Evolutionary conservation across 1,140 invertebrate genomes (phyloP), one percentile per base, ranked within the genome.

Genomic region (Lethrus apterus): DNA sequence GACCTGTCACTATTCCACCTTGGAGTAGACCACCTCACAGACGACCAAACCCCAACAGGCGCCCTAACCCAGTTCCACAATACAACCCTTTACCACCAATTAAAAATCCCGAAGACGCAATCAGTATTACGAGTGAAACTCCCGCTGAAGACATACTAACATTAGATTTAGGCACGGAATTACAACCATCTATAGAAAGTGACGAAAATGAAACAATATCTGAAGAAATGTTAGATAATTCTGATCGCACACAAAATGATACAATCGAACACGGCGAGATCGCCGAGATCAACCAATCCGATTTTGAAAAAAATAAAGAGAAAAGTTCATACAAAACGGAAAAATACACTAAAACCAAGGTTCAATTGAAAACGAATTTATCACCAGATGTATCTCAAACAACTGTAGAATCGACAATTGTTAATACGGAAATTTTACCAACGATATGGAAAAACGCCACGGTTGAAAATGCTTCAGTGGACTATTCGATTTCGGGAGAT

Each of bases 21-120:
- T 80, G 78, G 78, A 77, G 78, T 43, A 63, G 76, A 15, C 64
- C 72, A 7, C 66, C 14, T 61, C 64, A 14, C 68, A 64, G 71
- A 47, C 66, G 68, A 57, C 72, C 71, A 41, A 43, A 36, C 58
- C 55, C 51, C 46, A 55, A 11, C 17, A 32, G 65, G 54, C 54
- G 63, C 59, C 51, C 70, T 7, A 65, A 67, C 41, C 73, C 74
- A 0, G 55, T 74, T 18, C 67, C 73, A 2, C 64, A 73, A 1
- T 76, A 78, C 42, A 77, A 77, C 50, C 75, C 76, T 0, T 44
- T 73, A 19, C 72, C 72, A 2, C 41, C 64, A 0, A 44, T 63
- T 9, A 56, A 63, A 31, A 54, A 57, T 4, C 29, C 17, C 4
- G 54, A 33, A 1, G 63, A 64, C 20, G 41, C 42, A 8, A 51